Base-by-base conservation (phyloP, 2,797 vertebrate genomes). In the Chrosomus eos region DNA sequence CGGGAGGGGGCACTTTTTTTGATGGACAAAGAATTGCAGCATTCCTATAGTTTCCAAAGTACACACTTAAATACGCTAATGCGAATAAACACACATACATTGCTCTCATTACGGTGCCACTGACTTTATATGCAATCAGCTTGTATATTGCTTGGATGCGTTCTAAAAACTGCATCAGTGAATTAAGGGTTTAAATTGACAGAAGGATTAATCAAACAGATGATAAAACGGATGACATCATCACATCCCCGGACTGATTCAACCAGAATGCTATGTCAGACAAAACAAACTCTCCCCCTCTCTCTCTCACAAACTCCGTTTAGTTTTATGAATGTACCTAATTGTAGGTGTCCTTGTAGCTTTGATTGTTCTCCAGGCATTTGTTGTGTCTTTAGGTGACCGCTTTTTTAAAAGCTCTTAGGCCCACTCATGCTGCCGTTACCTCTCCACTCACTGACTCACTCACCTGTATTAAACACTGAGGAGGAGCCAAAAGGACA, bases 101-200 rank as follows among this genome's bases (percentile, higher is more conserved):
- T 74, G 83, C 81, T 88, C 85, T 82, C 89, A 91, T 92, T 88
- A 91, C 88, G 60, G 85, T 89, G 84, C 83, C 87, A 83, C 84
- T 91, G 91, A 93, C 90, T 94, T 90, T 93, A 92, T 88, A 83
- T 91, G 92, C 92, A 93, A 93, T 94, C 92, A 93, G 90, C 83
- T 92, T 92, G 90, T 93, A 91, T 93, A 91, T 93, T 92, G 92
- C 91, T 93, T 91, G 90, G 92, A 88, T 92, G 91, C 86, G 87
- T 92, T 93, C 88, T 90, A 84, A 92, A 92, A 94, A 93, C 93
- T 89, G 16, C 86, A 87, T 91, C 86, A 92, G 86, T 91, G 90
- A 92, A 92, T 90, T 92, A 90, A 91, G 90, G 84, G 89, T 91
- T 91, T 9, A 23, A 87, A 93, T 91, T 90, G 91, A 93, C 91